These are phyloP conservation scores for Pithys albifrons DNA, from an alignment of 2,113 vertebrate genomes.

Conservation along the genomic window DNA sequence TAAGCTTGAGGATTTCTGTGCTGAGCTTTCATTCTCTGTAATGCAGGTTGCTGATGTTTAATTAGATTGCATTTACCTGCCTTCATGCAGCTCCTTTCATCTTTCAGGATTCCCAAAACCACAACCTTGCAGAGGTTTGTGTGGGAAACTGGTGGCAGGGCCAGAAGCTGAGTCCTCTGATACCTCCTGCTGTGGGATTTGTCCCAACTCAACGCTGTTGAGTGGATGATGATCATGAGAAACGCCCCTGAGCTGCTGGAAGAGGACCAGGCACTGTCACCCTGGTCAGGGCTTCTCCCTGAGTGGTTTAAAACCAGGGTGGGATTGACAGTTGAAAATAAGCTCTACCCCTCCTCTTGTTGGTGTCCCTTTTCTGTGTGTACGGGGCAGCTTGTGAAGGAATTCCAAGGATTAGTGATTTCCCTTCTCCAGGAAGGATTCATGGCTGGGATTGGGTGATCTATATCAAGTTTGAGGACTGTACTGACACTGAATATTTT, in stretches of 20 bases:
- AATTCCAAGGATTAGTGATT: background rate
- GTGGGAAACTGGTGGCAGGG: background rate
- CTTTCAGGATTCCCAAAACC: background rate
- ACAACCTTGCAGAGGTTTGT: background rate
- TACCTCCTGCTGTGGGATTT: fast-evolving
- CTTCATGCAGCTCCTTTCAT: background rate
- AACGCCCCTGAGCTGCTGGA: background rate
- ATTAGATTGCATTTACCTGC: background rate
- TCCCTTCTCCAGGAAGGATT: background rate
- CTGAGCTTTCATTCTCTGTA: background rate
- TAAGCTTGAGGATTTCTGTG: background rate
- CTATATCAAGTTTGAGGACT: background rate
- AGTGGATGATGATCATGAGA: background rate
- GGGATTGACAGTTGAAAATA: background rate
- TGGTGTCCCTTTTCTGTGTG: background rate
- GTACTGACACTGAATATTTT: background rate
- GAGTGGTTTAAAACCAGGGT: background rate
- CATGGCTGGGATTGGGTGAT: background rate
- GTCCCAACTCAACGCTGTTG: background rate
- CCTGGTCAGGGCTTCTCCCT: background rate
- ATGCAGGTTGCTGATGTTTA: background rate
- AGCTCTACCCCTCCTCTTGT: fast-evolving
- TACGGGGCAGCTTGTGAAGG: background rate
- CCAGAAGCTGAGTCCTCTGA: background rate
- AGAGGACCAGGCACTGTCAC: background rate